Percentiles rank a stretch among this genome's conserved stretches.
phyloP scores from a whole-genome alignment of 2,888 invertebrate genomes.

The Cantharis lateralis region DNA sequence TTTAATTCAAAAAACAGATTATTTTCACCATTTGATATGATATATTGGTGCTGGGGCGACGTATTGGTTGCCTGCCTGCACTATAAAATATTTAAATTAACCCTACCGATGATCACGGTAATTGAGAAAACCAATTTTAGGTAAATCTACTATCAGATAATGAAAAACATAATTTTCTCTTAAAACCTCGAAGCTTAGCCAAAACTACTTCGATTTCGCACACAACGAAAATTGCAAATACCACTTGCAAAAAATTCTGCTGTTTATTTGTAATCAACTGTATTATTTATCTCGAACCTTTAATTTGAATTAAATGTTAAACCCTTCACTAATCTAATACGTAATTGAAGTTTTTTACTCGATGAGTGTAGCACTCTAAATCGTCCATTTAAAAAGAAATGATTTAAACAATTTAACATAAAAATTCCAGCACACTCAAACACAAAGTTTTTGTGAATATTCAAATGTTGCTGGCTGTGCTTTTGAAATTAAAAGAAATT shows the following conservation, averaged over 20 bases:
- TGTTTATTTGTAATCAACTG: neutral
- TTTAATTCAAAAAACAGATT: neutral
- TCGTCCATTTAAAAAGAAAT: neutral
- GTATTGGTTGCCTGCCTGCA: neutral
- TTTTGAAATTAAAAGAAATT: neutral
- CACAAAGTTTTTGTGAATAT: neutral
- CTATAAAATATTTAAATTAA: neutral
- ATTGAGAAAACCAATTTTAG: neutral
- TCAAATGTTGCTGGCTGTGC: neutral
- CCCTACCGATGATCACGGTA: neutral
- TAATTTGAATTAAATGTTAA: neutral
- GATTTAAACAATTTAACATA: neutral
- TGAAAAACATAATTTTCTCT: neutral
- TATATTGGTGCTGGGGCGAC: neutral
- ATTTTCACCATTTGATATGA: neutral
- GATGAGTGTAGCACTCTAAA: neutral
- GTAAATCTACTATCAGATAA: neutral
- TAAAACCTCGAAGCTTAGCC: neutral
- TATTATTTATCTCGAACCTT: neutral
- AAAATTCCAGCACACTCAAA: neutral
- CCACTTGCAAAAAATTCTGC: neutral
- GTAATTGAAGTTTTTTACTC: neutral
- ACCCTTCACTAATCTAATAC: neutral
- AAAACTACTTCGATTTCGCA: neutral
- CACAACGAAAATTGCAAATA: neutral